Evolutionary conservation across 2,797 vertebrate species (phyloP).

Genomic region (Hippopotamyrus pictus): DNA sequence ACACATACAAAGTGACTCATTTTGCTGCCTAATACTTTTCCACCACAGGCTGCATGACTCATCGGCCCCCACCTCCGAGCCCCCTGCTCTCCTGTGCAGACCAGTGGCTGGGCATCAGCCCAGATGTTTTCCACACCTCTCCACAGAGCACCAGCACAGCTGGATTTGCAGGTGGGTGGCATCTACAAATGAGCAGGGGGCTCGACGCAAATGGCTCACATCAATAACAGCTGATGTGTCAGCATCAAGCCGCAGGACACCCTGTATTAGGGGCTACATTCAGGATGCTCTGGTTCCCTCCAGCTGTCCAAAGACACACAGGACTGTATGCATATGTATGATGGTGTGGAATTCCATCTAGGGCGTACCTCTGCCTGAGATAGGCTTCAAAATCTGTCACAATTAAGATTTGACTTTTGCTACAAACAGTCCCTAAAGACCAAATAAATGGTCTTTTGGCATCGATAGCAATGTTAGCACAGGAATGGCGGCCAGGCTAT

Average conservation of each 20-base stretch:
- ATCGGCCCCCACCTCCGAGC: background rate
- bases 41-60: conserved; percentile 15
- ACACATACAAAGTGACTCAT: background rate
- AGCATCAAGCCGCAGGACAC: background rate
- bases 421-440: background rate
- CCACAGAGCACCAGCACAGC: background rate
- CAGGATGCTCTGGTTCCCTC: background rate
- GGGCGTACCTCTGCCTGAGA: background rate
- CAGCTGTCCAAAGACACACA: background rate
- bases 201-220: background rate
- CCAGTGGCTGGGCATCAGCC: background rate
- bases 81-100: background rate
- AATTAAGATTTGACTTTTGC: background rate
- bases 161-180: background rate
- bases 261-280: background rate
- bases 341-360: background rate
- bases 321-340: background rate
- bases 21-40: background rate
- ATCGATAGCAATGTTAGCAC: background rate
- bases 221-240: background rate
- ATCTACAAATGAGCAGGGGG: background rate
- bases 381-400: background rate
- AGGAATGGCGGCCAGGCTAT: background rate
- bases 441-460: background rate
- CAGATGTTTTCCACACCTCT: background rate